These are phyloP conservation scores for Drosophila villosipedis DNA, from an alignment of 2,888 invertebrate species.

Conservation along the genomic window DNA sequence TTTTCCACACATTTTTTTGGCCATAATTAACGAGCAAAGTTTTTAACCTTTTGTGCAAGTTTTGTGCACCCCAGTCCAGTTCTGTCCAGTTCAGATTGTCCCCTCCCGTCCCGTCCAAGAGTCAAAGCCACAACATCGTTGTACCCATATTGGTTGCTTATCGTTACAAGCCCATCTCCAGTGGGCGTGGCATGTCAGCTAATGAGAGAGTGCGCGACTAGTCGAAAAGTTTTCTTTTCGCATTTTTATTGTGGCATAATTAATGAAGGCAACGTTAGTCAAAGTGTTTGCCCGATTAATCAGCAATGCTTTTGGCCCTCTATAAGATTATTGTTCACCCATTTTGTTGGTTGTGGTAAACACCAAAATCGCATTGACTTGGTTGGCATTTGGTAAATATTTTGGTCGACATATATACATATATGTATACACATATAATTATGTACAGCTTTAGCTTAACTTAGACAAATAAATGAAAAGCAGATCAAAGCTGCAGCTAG, in stretches of 20 bases:
- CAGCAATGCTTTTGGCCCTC: slow-evolving; percentile 31
- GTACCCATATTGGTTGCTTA: slow-evolving; percentile 58
- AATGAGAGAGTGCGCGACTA: slow-evolving; percentile 54
- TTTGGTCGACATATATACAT: not conserved
- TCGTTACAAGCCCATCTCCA: slow-evolving; percentile 56
- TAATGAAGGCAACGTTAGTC: slow-evolving; percentile 50
- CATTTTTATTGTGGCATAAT: slow-evolving; percentile 51
- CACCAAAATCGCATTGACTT: slow-evolving; percentile 6
- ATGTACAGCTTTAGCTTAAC: not conserved
- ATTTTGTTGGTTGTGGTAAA: not conserved
- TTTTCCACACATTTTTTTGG: slow-evolving; percentile 34
- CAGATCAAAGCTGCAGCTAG: not conserved
- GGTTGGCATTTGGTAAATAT: slow-evolving; percentile 5
- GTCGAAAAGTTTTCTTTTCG: slow-evolving; percentile 40
- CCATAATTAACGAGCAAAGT: slow-evolving; percentile 76
- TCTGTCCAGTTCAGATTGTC: slow-evolving; percentile 7
- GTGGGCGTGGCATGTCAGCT: slow-evolving; percentile 65
- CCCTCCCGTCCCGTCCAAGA: slow-evolving; percentile 17
- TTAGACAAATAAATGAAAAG: not conserved
- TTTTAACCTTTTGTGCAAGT: slow-evolving; percentile 70
- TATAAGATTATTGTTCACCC: slow-evolving; percentile 14
- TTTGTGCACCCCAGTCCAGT: slow-evolving; percentile 25
- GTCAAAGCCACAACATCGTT: slow-evolving; percentile 25
- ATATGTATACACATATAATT: not conserved
- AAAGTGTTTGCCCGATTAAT: slow-evolving; percentile 61